A percentile compares a stretch with the other conserved stretches of the same genome.
Evolutionary conservation across 1,140 invertebrate species (phyloP).

Genomic region (Ptiloglossa arizonensis): DNA sequence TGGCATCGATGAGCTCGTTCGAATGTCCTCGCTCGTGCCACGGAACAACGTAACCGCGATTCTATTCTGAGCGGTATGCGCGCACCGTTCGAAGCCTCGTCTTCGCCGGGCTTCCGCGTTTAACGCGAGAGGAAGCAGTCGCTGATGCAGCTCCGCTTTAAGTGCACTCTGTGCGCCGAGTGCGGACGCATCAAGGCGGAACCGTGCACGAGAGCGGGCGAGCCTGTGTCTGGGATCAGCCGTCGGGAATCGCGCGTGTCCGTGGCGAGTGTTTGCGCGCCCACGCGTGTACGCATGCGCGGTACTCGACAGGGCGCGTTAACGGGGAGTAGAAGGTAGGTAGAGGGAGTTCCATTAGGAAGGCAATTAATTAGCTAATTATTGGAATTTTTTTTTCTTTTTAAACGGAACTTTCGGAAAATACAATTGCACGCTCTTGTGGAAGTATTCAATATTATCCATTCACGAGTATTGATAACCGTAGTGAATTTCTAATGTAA

Average conservation of each 20-base stretch:
- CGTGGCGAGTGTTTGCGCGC: neutral
- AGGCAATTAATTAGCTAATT: too few species aligned
- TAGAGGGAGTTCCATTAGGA: too few species aligned
- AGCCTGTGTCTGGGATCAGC: neutral
- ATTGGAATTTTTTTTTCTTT: too few species aligned
- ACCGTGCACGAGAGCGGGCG: neutral
- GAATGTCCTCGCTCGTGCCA: too few species aligned
- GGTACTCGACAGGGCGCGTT: too few species aligned
- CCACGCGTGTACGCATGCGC: neutral
- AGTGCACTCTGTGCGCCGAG: constrained; percentile 45
- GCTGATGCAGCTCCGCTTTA: constrained; percentile 23
- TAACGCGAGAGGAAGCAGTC: constrained; percentile 8
- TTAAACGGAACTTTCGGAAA: too few species aligned
- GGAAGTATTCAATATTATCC: too few species aligned
- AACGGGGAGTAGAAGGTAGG: too few species aligned
- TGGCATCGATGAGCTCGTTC: neutral
- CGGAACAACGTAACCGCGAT: neutral
- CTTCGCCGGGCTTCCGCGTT: constrained; percentile 26
- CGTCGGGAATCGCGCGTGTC: neutral
- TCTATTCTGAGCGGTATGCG: constrained; percentile 41
- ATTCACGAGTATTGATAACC: too few species aligned
- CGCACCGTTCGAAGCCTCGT: constrained; percentile 26
- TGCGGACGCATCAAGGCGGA: constrained; percentile 16
- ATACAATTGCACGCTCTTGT: too few species aligned
- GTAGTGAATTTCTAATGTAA: too few species aligned